phyloP scores from a whole-genome alignment of 2,888 invertebrate species.

The Lasioglossum oenotherae region DNA sequence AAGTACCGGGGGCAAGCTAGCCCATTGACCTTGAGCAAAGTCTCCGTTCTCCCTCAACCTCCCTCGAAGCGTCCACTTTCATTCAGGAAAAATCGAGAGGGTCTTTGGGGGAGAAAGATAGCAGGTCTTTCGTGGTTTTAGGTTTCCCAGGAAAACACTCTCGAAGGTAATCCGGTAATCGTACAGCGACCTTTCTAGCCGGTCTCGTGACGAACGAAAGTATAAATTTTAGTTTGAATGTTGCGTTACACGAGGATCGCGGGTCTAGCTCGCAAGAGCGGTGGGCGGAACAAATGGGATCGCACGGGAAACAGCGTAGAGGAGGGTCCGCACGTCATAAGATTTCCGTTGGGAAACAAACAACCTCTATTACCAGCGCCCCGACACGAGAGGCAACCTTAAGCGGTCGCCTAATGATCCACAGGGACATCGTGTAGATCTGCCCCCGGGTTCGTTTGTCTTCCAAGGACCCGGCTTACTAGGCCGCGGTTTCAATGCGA shows the following conservation, averaged over 20 bases:
- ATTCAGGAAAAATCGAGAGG: not conserved
- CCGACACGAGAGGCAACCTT: constrained; percentile 60
- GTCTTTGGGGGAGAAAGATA: not conserved
- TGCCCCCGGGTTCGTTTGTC: constrained; percentile 52
- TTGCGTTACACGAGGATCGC: constrained; percentile 56
- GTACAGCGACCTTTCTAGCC: constrained; percentile 50
- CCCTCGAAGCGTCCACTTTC: not conserved
- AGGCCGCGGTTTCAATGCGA: constrained; percentile 33
- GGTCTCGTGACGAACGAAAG: constrained; percentile 57
- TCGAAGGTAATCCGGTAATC: constrained; percentile 61
- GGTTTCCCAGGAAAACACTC: not conserved
- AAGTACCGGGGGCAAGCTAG: not conserved
- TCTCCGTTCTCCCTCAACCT: not conserved
- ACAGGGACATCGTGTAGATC: constrained; percentile 60
- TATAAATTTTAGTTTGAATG: constrained; percentile 68
- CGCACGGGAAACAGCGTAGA: constrained; percentile 72
- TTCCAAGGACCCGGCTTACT: constrained; percentile 28
- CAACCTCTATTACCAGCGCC: constrained; percentile 64
- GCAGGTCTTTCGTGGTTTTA: not conserved
- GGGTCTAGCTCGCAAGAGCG: constrained; percentile 20
- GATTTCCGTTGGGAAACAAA: constrained; percentile 75
- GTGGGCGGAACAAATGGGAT: constrained; percentile 77
- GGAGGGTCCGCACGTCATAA: constrained; percentile 74
- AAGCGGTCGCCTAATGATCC: constrained; percentile 64
- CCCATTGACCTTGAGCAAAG: not conserved